phyloP scores from a whole-genome alignment of 2,888 invertebrate genomes.

The Patella pellucida region DNA sequence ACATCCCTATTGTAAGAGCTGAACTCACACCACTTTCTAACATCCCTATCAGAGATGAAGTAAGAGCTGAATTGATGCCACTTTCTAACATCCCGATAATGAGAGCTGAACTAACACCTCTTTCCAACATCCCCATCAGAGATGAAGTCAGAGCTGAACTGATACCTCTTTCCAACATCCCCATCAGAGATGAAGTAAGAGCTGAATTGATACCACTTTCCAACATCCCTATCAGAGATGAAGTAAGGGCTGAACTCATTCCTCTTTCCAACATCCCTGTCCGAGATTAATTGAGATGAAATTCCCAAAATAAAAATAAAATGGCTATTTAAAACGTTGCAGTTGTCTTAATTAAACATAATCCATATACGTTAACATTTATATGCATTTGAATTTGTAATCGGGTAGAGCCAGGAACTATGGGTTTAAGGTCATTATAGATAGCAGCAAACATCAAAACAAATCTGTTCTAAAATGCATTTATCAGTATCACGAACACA shows the following conservation, averaged over 20 bases:
- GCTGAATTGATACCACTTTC: background rate
- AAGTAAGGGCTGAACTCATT: background rate
- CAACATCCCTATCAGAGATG: background rate
- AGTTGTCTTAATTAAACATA: too few species aligned
- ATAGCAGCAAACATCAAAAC: too few species aligned
- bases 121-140: background rate
- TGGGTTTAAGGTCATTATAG: too few species aligned
- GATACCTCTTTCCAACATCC: background rate
- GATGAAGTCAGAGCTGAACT: background rate
- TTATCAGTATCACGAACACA: too few species aligned
- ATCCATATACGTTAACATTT: too few species aligned
- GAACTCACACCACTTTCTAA: background rate
- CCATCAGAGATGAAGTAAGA: background rate
- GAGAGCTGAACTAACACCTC: background rate
- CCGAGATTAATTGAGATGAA: too few species aligned
- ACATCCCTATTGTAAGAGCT: background rate
- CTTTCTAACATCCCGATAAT: background rate
- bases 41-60: background rate
- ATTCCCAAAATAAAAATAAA: too few species aligned
- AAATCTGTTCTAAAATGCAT: too few species aligned
- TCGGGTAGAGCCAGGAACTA: too few species aligned
- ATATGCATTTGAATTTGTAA: too few species aligned
- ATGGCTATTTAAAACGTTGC: too few species aligned
- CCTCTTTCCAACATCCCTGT: background rate
- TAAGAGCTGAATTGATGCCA: background rate